These are phyloP conservation scores for Tympanuchus pallidicinctus DNA, from an alignment of 2,113 vertebrate genomes.

Conservation along the genomic window DNA sequence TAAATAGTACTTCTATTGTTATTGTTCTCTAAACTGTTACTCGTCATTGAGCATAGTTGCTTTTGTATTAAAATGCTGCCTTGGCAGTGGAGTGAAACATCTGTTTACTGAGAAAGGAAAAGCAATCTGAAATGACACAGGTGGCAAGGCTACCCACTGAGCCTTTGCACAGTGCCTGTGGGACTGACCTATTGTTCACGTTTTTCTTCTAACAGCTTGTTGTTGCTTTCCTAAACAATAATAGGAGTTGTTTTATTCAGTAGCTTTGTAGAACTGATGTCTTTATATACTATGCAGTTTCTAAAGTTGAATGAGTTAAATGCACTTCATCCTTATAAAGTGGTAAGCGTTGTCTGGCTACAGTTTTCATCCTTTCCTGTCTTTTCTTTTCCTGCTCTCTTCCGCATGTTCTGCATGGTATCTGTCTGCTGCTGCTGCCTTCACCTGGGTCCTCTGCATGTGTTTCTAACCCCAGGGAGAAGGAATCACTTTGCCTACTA, in stretches of 20 bases:
- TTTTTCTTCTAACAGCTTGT: slow-evolving; percentile 55
- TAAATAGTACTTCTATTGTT: background rate
- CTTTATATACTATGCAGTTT: slow-evolving; percentile 22
- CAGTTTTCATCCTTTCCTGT: slow-evolving; percentile 88
- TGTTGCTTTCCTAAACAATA: slow-evolving; percentile 39
- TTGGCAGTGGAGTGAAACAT: background rate
- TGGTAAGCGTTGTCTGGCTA: slow-evolving; percentile 71
- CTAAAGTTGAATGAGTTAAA: slow-evolving; percentile 25
- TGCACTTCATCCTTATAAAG: slow-evolving; percentile 43
- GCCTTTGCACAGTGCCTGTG: background rate
- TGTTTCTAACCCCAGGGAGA: slow-evolving; percentile 89
- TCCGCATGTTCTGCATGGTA: slow-evolving; percentile 81
- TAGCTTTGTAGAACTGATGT: slow-evolving; percentile 12
- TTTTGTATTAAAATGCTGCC: background rate
- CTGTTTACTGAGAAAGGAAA: background rate
- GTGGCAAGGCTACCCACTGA: background rate
- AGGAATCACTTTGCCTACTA: slow-evolving; percentile 98
- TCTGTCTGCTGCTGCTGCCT: slow-evolving; percentile 85
- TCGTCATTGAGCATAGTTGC: background rate
- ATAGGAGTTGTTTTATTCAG: slow-evolving; percentile 27
- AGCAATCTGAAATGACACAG: background rate
- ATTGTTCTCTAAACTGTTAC: background rate
- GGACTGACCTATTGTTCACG: slow-evolving; percentile 18
- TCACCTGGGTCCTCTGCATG: slow-evolving; percentile 91
- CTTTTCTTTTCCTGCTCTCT: slow-evolving; percentile 82